Percentiles rank a stretch among this genome's conserved stretches.
These are phyloP conservation scores for Todiramphus chloris DNA, from an alignment of 2,113 vertebrate genomes.

Conservation along the genomic window DNA sequence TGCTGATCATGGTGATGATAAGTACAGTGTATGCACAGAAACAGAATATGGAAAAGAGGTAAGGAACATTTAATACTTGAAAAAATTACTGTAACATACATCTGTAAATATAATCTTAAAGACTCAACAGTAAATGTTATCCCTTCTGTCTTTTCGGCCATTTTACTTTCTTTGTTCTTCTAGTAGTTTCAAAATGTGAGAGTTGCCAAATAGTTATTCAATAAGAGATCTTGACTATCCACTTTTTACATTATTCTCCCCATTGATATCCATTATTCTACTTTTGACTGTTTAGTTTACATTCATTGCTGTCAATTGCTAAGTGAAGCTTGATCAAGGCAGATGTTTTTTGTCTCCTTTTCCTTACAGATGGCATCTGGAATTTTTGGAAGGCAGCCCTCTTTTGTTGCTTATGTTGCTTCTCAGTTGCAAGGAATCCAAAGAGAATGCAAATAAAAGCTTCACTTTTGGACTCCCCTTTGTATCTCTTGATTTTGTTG, in stretches of 20 bases:
- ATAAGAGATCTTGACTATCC: background rate
- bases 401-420: background rate
- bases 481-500: background rate
- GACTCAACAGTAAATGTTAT: background rate
- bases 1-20: background rate
- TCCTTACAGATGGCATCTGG: background rate
- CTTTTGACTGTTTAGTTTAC: background rate
- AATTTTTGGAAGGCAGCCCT: background rate
- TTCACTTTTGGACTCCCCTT: background rate
- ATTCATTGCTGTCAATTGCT: background rate
- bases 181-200: background rate
- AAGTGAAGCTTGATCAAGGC: background rate
- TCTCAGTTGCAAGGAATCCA: background rate
- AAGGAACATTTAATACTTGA: background rate
- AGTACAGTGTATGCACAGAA: background rate
- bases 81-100: background rate
- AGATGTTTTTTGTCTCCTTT: background rate
- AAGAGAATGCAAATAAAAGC: background rate
- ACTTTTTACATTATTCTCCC: background rate
- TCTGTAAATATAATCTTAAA: background rate
- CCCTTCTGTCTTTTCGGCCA: background rate
- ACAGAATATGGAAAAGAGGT: slow-evolving; percentile 57
- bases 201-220: background rate
- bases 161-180: background rate
- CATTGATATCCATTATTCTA: background rate